Evolutionary conservation across 2,888 invertebrate species (phyloP).

Genomic region (Petrophora chlorosata): DNA sequence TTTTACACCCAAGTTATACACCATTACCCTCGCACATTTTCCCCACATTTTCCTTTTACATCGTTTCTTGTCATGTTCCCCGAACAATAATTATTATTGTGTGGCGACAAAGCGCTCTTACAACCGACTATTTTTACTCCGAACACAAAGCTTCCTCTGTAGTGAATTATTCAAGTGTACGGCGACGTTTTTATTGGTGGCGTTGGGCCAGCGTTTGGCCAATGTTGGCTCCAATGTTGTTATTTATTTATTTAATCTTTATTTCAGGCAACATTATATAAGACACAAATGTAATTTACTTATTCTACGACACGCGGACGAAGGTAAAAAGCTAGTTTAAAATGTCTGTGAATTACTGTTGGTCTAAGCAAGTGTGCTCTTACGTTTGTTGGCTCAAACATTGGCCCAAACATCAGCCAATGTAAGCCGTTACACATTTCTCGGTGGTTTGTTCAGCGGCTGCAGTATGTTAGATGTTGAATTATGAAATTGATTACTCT

Average conservation of each 20-base stretch:
- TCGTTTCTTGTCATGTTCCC: slow-evolving; percentile 13
- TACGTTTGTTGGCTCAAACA: neutral
- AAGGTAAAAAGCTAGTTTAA: too few species aligned
- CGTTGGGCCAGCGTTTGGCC: slow-evolving; percentile 1
- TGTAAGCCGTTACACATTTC: slow-evolving; percentile 1
- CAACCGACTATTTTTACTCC: slow-evolving; percentile 22
- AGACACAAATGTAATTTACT: too few species aligned
- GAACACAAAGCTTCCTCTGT: slow-evolving; percentile 18
- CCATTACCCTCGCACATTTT: too few species aligned
- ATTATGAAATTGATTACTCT: slow-evolving; percentile 21
- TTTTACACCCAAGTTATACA: too few species aligned
- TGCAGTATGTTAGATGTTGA: slow-evolving; percentile 17
- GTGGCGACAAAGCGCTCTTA: slow-evolving; percentile 20
- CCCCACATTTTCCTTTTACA: slow-evolving; percentile 3
- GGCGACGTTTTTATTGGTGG: neutral
- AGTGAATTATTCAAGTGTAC: slow-evolving; percentile 21
- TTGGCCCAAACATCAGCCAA: neutral
- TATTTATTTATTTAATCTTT: too few species aligned
- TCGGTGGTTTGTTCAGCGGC: slow-evolving; percentile 6
- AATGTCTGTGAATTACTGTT: too few species aligned
- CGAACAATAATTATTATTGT: slow-evolving; percentile 26
- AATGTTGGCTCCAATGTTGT: too few species aligned
- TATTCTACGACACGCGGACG: too few species aligned
- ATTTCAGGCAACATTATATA: too few species aligned
- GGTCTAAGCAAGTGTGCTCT: too few species aligned